Evolutionary conservation across 2,113 vertebrate species (phyloP).

Genomic region (Astur gentilis): DNA sequence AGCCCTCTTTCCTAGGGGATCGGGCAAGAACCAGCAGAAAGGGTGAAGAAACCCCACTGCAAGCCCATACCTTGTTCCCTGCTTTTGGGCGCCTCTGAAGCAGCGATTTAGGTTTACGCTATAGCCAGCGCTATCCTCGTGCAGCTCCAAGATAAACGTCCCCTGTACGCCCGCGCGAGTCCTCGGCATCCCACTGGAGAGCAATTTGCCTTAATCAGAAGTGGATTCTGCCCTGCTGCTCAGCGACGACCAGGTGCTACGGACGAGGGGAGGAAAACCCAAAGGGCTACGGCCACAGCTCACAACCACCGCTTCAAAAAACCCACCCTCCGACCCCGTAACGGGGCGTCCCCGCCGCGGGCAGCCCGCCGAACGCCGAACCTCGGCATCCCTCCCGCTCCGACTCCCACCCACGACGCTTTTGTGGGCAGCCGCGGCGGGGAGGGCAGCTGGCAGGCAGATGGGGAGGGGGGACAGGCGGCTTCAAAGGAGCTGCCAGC

Average conservation of each 20-base stretch:
- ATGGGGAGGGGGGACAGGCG: background rate
- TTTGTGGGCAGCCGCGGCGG: background rate
- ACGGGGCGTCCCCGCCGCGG: fast-evolving
- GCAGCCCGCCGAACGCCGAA: fast-evolving
- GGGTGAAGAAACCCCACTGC: fast-evolving
- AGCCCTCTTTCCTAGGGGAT: background rate
- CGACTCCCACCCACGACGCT: fast-evolving
- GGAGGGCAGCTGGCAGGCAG: constrained; percentile 28
- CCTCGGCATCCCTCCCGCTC: fast-evolving
- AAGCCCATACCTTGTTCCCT: fast-evolving
- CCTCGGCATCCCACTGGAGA: background rate
- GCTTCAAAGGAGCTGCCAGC: background rate
- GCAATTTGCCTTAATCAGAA: background rate
- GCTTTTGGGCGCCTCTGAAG: background rate
- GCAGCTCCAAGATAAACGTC: background rate
- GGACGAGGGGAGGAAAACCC: background rate
- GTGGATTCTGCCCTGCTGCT: background rate
- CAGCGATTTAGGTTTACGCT: background rate
- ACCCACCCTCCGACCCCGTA: background rate
- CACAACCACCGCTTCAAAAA: fast-evolving
- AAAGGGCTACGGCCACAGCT: background rate
- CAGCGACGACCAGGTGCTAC: background rate
- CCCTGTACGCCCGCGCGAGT: background rate
- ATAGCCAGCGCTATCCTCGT: background rate
- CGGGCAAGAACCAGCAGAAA: background rate